Evolutionary conservation across 1,140 invertebrate genomes (phyloP).

Genomic region (Thalassaphorura encarpata): DNA sequence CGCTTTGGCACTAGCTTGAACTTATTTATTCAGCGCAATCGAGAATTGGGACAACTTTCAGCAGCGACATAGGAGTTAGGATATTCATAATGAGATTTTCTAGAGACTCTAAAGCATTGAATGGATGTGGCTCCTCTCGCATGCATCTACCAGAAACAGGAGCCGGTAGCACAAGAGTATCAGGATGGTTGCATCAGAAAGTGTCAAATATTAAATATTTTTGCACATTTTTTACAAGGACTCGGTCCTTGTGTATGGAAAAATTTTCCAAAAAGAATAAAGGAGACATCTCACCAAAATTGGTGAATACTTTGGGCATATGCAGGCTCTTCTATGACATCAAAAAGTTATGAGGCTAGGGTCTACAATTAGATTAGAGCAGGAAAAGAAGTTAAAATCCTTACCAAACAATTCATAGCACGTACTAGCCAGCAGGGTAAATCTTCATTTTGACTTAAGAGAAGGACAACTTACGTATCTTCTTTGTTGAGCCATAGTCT

Average conservation of each 20-base stretch:
- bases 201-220: conserved; percentile 15
- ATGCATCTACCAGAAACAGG: too few species aligned
- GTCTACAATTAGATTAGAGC: background rate
- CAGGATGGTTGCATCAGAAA: conserved; percentile 28
- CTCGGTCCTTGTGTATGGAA: conserved; percentile 33
- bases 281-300: conserved; percentile 45
- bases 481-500: conserved; percentile 41
- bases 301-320: conserved; percentile 42
- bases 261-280: conserved; percentile 44
- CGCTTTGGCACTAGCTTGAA: too few species aligned
- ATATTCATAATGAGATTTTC: conserved; percentile 30
- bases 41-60: too few species aligned
- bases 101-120: conserved; percentile 25
- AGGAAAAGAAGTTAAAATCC: conserved; percentile 29
- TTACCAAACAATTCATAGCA: conserved; percentile 44
- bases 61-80: conserved; percentile 21
- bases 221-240: too few species aligned
- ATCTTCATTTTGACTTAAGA: conserved; percentile 34
- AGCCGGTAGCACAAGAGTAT: conserved; percentile 24
- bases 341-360: background rate
- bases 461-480: conserved; percentile 21
- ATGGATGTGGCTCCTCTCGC: conserved; percentile 27
- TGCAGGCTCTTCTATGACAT: conserved; percentile 3
- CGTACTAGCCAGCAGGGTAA: conserved; percentile 43
- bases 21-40: too few species aligned